These are phyloP conservation scores for Pyrocoelia pectoralis DNA, from an alignment of 2,888 invertebrate genomes.

Conservation along the genomic window DNA sequence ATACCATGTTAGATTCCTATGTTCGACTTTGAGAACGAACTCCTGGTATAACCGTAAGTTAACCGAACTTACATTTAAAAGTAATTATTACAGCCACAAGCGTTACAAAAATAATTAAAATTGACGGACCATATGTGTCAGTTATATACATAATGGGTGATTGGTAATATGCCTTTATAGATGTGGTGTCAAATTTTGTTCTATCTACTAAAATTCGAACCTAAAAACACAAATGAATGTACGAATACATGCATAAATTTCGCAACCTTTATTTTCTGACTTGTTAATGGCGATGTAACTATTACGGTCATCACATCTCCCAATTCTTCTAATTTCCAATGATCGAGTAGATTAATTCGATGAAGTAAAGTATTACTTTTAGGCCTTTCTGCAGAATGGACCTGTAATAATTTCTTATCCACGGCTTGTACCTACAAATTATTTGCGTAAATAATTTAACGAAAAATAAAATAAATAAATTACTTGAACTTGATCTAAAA, in stretches of 20 bases:
- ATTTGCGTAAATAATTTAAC: background rate
- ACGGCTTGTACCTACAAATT: slow-evolving; percentile 50
- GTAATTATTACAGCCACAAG: slow-evolving; percentile 52
- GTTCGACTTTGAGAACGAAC: too few species aligned
- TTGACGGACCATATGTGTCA: slow-evolving; percentile 41
- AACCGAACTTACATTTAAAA: slow-evolving; percentile 51
- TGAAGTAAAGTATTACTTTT: slow-evolving; percentile 45
- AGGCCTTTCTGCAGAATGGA: slow-evolving; percentile 43
- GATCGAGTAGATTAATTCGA: slow-evolving; percentile 54
- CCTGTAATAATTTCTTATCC: slow-evolving; percentile 52
- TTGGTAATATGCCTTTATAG: too few species aligned
- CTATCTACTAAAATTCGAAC: slow-evolving; percentile 38
- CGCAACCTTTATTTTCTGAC: slow-evolving; percentile 50
- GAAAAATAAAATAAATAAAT: slow-evolving; percentile 16
- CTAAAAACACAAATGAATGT: slow-evolving; percentile 31
- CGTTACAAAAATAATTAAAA: slow-evolving; percentile 46
- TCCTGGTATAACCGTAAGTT: too few species aligned
- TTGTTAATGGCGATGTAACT: slow-evolving; percentile 51
- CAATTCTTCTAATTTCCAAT: slow-evolving; percentile 55
- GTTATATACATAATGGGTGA: too few species aligned
- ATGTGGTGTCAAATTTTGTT: slow-evolving; percentile 32
- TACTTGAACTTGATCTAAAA: slow-evolving; percentile 66
- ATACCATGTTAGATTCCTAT: too few species aligned
- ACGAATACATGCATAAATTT: background rate
- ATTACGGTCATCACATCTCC: slow-evolving; percentile 54